Evolutionary conservation across 2,797 vertebrate genomes (phyloP).

Genomic region (Rhabdomys pumilio): DNA sequence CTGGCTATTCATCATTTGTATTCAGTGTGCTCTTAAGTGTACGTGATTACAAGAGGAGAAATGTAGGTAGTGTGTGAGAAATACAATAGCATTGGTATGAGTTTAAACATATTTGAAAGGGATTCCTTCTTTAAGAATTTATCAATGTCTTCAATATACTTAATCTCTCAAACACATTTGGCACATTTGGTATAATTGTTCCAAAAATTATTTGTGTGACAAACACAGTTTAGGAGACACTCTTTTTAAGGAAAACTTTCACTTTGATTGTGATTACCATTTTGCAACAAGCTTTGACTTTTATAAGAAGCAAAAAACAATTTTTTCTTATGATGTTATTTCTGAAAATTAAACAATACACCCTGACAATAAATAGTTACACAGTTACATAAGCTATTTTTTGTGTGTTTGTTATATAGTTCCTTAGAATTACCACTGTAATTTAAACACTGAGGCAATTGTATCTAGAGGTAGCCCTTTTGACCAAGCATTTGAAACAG

Average conservation of each 20-base stretch:
- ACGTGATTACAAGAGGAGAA: not conserved
- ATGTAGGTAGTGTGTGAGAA: not conserved
- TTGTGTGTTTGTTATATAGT: not conserved
- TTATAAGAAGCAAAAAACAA: not conserved
- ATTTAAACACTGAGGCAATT: not conserved
- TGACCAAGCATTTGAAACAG: accelerated
- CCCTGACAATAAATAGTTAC: slow-evolving; percentile 16
- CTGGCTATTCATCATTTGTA: not conserved
- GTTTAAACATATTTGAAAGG: slow-evolving; percentile 22
- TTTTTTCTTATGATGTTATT: slow-evolving; percentile 34
- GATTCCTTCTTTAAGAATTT: slow-evolving; percentile 49
- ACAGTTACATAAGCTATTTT: not conserved
- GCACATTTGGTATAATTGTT: not conserved
- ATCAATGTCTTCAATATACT: slow-evolving; percentile 14
- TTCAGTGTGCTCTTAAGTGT: not conserved
- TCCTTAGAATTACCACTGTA: not conserved
- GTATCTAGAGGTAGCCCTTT: not conserved
- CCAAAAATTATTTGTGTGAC: not conserved
- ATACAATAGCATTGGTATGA: not conserved
- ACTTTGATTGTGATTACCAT: slow-evolving; percentile 25
- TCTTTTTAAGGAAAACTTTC: slow-evolving; percentile 33
- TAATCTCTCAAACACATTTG: slow-evolving; percentile 23
- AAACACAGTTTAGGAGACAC: not conserved
- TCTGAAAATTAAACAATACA: slow-evolving; percentile 20
- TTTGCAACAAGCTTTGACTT: slow-evolving; percentile 35